Percentiles rank a stretch among this genome's conserved stretches.
These are phyloP conservation scores for Pardalotus punctatus DNA, from an alignment of 2,113 vertebrate genomes.

Conservation along the genomic window DNA sequence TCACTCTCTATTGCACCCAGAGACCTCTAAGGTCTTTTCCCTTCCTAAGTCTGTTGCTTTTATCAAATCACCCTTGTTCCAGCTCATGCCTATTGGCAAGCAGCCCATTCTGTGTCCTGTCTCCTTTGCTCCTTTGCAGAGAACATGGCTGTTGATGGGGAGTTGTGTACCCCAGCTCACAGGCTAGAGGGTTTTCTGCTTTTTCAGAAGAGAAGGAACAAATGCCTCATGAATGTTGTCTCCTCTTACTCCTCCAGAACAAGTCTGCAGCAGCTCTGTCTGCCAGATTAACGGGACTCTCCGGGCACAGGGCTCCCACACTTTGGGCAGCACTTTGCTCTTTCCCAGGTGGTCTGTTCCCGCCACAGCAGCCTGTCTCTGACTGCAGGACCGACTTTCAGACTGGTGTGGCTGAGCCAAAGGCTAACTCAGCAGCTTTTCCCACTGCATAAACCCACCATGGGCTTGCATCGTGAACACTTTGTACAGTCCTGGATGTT, in stretches of 20 bases:
- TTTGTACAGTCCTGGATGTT: not conserved
- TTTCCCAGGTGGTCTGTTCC: not conserved
- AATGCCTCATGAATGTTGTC: not conserved
- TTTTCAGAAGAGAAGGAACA: not conserved
- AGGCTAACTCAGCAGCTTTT: slow-evolving; percentile 17
- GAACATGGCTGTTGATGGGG: not conserved
- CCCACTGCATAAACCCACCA: not conserved
- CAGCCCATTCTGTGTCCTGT: not conserved
- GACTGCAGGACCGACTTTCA: not conserved
- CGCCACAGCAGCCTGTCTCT: not conserved
- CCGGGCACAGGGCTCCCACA: not conserved
- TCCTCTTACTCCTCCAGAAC: not conserved
- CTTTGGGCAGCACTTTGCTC: not conserved
- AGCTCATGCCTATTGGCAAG: not conserved
- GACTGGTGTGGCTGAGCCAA: not conserved
- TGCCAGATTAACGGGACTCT: not conserved
- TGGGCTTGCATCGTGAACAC: not conserved
- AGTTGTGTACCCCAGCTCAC: not conserved
- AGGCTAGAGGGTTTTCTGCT: not conserved
- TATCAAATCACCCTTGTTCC: not conserved
- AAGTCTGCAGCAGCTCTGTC: not conserved
- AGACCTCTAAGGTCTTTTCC: not conserved
- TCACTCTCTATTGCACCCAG: not conserved
- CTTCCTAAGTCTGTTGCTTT: not conserved
- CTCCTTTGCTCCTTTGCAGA: not conserved